Evolutionary conservation across 2,113 vertebrate species (phyloP).

Genomic region (Halcyon malimbica): DNA sequence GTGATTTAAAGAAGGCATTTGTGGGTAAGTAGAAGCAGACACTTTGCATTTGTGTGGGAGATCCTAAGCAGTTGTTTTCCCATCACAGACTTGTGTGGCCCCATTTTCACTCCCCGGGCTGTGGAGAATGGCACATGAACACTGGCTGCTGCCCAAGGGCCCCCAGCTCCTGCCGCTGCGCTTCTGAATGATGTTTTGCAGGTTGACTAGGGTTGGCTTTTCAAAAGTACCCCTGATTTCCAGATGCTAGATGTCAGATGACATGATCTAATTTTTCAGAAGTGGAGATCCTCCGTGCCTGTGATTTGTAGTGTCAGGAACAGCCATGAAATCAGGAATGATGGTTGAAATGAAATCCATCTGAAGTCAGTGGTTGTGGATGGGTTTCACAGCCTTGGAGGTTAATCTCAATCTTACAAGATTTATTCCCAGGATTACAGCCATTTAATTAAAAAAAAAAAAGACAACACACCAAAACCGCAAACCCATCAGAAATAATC

Average conservation of each 20-base stretch:
- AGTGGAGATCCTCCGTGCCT: background rate
- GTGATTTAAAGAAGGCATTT: background rate
- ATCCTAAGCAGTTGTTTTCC: background rate
- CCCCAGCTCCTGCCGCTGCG: background rate
- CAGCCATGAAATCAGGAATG: background rate
- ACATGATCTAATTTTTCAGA: background rate
- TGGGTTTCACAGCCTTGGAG: background rate
- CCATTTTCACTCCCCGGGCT: background rate
- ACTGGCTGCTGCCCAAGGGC: background rate
- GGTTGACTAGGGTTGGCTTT: background rate
- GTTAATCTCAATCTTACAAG: background rate
- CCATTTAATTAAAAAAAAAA: background rate
- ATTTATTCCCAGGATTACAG: background rate
- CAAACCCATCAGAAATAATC: background rate
- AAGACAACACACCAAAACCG: background rate
- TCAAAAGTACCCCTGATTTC: background rate
- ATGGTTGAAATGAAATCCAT: background rate
- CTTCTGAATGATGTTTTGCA: background rate
- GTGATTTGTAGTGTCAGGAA: background rate
- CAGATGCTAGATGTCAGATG: background rate
- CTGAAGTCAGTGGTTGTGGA: background rate
- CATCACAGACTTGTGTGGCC: accelerated
- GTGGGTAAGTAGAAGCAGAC: background rate
- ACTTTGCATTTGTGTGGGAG: background rate
- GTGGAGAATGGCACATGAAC: background rate